Base-by-base conservation (phyloP, 2,888 invertebrate species). In the Linnaemya tessellans region DNA sequence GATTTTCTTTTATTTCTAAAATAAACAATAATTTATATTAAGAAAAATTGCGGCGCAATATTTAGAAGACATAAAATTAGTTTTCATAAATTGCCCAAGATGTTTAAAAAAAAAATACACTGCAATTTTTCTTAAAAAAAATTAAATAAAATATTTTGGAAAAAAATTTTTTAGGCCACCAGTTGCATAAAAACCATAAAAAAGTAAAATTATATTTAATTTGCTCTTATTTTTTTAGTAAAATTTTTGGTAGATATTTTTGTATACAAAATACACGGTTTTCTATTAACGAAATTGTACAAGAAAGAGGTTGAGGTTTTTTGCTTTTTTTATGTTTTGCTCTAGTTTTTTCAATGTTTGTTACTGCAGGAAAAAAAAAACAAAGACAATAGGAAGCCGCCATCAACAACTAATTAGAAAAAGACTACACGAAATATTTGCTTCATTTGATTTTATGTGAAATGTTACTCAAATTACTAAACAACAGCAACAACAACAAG, bases 321-420 rank as follows among this genome's bases (percentile, higher is more conserved):
- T 56, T n/a, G 13, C 38, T 25, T 64, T 64, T 20, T 46, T 43
- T 18, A n/a, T 43, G 20, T 70, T 68, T 64, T 51, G 68, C 43
- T 64, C 18, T 56, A 84, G 68, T 84, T 79, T 64, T 56, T 70
- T 68, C 78, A 68, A 74, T 78, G 71, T 73, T 73, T 71, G 43
- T 54, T 67, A 46, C 22, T 51, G 49, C 25, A 65, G 15, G 43
- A 54, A 15, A 35, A 38, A 35, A n/a, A 38, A 65, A 58, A 41
- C 60, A 22, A 71, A 71, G 51, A 18, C 8, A 51, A 18, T 20
- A 22, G 62, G 43, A 38, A 67, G 65, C 5, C 41, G 65, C 5
- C 41, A 74, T 7, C 49, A 62, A 38, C 49, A 20, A 46, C 51
- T 54, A 56, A 56, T 68, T 54, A 78, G 11, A 67, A 68, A 58